These are phyloP conservation scores for Morelia viridis DNA, from an alignment of 2,797 vertebrate genomes.

Conservation along the genomic window DNA sequence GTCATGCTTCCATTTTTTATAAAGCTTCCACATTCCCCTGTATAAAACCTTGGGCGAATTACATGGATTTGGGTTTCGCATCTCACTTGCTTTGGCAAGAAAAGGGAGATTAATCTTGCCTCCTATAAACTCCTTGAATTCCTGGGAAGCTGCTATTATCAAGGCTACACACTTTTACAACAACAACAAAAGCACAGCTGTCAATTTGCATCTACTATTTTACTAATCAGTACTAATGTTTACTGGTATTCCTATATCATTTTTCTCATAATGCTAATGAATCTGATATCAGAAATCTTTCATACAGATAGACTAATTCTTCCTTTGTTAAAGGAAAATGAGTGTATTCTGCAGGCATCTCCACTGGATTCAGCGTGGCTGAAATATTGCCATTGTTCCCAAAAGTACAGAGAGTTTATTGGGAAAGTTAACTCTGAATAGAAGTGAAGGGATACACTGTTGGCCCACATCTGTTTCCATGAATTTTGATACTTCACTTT, in stretches of 20 bases:
- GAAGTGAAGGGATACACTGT: neutral
- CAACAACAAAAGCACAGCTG: neutral
- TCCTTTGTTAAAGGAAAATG: constrained; percentile 18
- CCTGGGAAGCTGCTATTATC: neutral
- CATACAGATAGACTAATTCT: constrained; percentile 8
- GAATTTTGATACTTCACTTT: neutral
- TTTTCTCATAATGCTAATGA: constrained; percentile 1
- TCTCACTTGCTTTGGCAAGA: neutral
- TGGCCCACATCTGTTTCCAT: neutral
- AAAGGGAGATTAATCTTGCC: too few relatives aligned
- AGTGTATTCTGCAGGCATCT: neutral
- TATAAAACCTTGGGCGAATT: neutral
- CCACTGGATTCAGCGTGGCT: neutral
- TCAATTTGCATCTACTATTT: constrained; percentile 17
- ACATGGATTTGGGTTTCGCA: neutral
- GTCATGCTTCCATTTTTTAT: neutral
- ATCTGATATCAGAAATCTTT: constrained; percentile 16
- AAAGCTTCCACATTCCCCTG: neutral
- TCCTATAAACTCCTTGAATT: neutral
- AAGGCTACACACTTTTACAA: neutral
- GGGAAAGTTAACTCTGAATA: neutral
- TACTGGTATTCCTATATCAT: constrained; percentile 9
- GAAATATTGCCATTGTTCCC: neutral
- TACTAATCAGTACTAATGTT: neutral
- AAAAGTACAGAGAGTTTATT: neutral